Evolutionary conservation across 2,888 invertebrate genomes (phyloP).

Genomic region (Melikaiella ostensackeni): DNA sequence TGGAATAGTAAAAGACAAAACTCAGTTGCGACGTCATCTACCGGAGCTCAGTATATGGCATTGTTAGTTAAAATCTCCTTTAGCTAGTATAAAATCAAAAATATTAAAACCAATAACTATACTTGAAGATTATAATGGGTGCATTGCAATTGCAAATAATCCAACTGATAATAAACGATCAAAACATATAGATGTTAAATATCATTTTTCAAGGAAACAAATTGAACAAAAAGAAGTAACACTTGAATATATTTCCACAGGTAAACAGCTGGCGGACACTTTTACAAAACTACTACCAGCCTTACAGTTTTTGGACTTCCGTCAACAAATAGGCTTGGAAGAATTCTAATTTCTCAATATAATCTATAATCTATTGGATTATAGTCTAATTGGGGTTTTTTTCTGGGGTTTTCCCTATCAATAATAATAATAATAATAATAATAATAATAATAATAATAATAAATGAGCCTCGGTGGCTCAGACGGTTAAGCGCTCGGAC

Average conservation of each 20-base stretch:
- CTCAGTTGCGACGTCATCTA: no score
- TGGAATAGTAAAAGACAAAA: no score
- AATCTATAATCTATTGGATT: not conserved
- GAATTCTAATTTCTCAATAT: slow-evolving; percentile 3
- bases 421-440: not conserved
- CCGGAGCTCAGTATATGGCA: no score
- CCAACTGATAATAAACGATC: slow-evolving; percentile 28
- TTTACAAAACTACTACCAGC: no score
- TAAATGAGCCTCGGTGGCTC: no score
- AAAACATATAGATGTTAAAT: slow-evolving; percentile 35
- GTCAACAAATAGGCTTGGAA: slow-evolving; percentile 11
- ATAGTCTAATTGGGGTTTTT: not conserved
- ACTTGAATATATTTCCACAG: no score
- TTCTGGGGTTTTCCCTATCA: not conserved
- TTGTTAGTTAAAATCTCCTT: slow-evolving; percentile 21
- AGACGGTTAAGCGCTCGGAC: no score
- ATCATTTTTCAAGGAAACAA: no score
- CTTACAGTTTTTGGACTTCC: not conserved
- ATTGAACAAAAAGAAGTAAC: no score
- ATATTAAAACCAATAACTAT: slow-evolving; percentile 24
- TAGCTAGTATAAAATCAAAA: slow-evolving; percentile 12
- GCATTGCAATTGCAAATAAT: slow-evolving; percentile 28
- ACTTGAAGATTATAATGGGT: slow-evolving; percentile 31
- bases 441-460: no score
- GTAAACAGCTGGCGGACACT: no score